Evolutionary conservation across 2,888 invertebrate genomes (phyloP).

Genomic region (Chrysomela aeneicollis): DNA sequence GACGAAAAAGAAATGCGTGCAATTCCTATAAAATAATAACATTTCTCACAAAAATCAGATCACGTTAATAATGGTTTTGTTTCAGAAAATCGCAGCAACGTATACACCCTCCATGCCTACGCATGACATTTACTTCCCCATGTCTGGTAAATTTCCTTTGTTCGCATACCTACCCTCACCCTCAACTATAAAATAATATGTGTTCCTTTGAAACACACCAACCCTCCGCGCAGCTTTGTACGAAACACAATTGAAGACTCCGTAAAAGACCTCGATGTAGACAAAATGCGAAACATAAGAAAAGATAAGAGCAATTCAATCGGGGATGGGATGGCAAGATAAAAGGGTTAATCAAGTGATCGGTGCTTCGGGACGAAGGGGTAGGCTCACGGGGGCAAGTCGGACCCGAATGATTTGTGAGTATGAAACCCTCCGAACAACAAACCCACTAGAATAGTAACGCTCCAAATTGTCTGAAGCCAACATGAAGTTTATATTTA

Average conservation of each 20-base stretch:
- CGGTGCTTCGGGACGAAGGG: constrained; percentile 1
- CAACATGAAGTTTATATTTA: too few relatives aligned
- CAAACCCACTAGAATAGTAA: too few relatives aligned
- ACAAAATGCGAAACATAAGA: constrained; percentile 13
- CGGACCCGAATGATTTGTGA: constrained; percentile 10
- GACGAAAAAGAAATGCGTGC: too few relatives aligned
- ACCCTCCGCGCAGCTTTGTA: background rate
- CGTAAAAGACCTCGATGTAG: constrained; percentile 22
- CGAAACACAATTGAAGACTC: constrained; percentile 11
- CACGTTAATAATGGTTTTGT: too few relatives aligned
- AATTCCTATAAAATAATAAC: too few relatives aligned
- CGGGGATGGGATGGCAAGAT: constrained; percentile 16
- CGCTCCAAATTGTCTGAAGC: too few relatives aligned
- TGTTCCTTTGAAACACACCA: constrained; percentile 2
- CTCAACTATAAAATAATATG: constrained; percentile 5
- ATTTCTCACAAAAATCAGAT: too few relatives aligned
- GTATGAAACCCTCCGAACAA: too few relatives aligned
- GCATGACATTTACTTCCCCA: background rate
- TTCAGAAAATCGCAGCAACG: too few relatives aligned
- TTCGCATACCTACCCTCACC: background rate
- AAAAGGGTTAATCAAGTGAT: constrained; percentile 22
- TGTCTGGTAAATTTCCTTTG: background rate
- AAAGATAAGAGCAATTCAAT: constrained; percentile 23
- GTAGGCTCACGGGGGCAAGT: background rate
- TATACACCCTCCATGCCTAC: background rate